Evolutionary conservation across 2,113 vertebrate species (phyloP).

Genomic region (Ammodytes marinus): DNA sequence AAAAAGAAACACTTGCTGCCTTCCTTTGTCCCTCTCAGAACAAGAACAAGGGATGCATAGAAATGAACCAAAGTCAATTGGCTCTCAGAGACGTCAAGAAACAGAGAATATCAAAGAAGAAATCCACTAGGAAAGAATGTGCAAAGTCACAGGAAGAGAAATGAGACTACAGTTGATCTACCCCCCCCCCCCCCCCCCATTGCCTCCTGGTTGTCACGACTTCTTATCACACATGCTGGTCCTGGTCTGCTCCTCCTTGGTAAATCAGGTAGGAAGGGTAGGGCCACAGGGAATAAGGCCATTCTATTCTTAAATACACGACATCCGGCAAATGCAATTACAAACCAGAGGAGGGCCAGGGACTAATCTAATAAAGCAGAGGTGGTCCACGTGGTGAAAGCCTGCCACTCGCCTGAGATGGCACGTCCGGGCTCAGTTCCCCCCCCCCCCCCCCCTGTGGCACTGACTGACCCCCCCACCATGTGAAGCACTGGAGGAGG

Average conservation of each 20-base stretch:
- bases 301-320: conserved; percentile 86
- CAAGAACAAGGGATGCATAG: conserved; percentile 30
- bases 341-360: conserved; percentile 74
- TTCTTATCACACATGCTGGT: conserved; percentile 54
- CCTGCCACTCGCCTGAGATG: conserved; percentile 68
- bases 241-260: conserved; percentile 52
- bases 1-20: conserved; percentile 51
- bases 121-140: conserved; percentile 37
- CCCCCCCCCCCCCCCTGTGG: conserved; percentile 37
- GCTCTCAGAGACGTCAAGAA: conserved; percentile 30
- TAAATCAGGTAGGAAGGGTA: conserved; percentile 65
- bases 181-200: conserved; percentile 45
- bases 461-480: conserved; percentile 48
- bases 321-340: conserved; percentile 85
- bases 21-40: conserved; percentile 28
- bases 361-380: conserved; percentile 83
- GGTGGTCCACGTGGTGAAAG: conserved; percentile 73
- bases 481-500: conserved; percentile 27
- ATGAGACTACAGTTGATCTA: conserved; percentile 28
- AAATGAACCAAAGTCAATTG: conserved; percentile 40
- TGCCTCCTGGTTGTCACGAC: conserved; percentile 71
- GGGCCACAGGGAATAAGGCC: conserved; percentile 66
- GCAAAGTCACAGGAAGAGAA: conserved; percentile 55
- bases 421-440: conserved; percentile 57
- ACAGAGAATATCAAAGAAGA: conserved; percentile 38